phyloP scores from a whole-genome alignment of 2,797 vertebrate species.

The Phalloptychus januarius region DNA sequence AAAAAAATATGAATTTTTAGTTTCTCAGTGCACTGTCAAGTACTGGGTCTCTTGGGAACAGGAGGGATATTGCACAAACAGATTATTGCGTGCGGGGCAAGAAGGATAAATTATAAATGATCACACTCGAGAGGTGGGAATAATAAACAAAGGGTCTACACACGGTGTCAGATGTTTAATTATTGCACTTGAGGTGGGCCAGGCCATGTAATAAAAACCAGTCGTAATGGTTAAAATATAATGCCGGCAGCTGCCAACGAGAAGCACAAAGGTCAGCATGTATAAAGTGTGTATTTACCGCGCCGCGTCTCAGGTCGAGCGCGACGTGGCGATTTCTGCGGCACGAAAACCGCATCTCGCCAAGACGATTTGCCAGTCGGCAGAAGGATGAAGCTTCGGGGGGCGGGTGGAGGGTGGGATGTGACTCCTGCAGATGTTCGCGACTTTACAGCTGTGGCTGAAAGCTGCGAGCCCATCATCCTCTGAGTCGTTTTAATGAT shows the following conservation, averaged over 20 bases:
- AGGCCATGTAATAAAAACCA: conserved; percentile 15
- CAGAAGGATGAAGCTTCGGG: not conserved
- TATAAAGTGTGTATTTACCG: not conserved
- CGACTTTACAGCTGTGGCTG: conserved; percentile 9
- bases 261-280: conserved; percentile 9
- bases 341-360: not conserved
- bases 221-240: conserved; percentile 10
- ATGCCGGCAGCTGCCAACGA: not conserved
- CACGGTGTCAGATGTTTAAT: conserved; percentile 8
- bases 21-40: not conserved
- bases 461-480: conserved; percentile 13
- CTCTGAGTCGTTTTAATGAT: conserved; percentile 19
- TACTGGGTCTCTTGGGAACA: conserved; percentile 3
- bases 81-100: conserved; percentile 8
- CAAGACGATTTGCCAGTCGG: not conserved
- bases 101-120: conserved; percentile 20
- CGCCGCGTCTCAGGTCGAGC: not conserved
- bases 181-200: conserved; percentile 7
- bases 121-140: not conserved
- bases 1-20: not conserved
- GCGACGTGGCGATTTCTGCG: not conserved
- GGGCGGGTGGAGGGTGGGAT: not conserved
- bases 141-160: conserved; percentile 20
- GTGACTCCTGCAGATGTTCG: conserved; percentile 12
- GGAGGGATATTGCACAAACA: conserved; percentile 6